Evolutionary conservation across 2,888 invertebrate genomes (phyloP).

Genomic region (Drosophila quinaria): DNA sequence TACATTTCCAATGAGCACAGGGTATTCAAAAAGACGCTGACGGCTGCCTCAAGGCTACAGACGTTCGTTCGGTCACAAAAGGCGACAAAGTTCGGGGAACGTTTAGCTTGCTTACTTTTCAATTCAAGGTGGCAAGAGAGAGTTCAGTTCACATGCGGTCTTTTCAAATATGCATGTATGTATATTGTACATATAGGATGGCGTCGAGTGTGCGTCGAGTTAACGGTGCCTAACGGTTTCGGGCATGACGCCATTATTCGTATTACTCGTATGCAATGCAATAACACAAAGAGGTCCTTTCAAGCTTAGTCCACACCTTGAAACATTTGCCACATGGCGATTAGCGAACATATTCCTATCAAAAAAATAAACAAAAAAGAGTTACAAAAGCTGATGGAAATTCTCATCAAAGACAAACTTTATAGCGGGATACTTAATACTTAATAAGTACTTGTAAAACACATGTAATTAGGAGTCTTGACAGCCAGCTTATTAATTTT

Average conservation of each 20-base stretch:
- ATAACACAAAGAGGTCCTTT: slow-evolving; percentile 54
- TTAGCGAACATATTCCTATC: slow-evolving; percentile 42
- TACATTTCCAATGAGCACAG: not conserved
- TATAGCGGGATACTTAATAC: not conserved
- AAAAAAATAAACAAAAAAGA: slow-evolving; percentile 1
- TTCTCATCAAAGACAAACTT: slow-evolving; percentile 26
- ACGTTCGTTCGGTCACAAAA: slow-evolving; percentile 50
- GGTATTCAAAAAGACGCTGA: slow-evolving; percentile 17
- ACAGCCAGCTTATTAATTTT: slow-evolving; percentile 16
- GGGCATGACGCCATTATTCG: slow-evolving; percentile 45
- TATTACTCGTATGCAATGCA: slow-evolving; percentile 55
- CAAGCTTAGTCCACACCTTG: slow-evolving; percentile 35
- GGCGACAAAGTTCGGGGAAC: slow-evolving; percentile 63
- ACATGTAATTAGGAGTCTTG: not conserved
- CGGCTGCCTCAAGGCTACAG: slow-evolving; percentile 66
- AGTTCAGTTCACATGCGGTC: not conserved
- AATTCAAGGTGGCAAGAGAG: slow-evolving; percentile 46
- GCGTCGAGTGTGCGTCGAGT: slow-evolving; percentile 24
- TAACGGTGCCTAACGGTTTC: slow-evolving; percentile 55
- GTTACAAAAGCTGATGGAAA: slow-evolving; percentile 22
- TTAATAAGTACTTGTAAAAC: not conserved
- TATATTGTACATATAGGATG: too few species aligned
- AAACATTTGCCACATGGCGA: slow-evolving; percentile 49
- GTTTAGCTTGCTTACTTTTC: slow-evolving; percentile 76
- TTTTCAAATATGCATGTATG: too few species aligned